Evolutionary conservation across 2,888 invertebrate species (phyloP), one percentile per base, ranked within the genome.

Genomic region (Oscheius sp.): DNA sequence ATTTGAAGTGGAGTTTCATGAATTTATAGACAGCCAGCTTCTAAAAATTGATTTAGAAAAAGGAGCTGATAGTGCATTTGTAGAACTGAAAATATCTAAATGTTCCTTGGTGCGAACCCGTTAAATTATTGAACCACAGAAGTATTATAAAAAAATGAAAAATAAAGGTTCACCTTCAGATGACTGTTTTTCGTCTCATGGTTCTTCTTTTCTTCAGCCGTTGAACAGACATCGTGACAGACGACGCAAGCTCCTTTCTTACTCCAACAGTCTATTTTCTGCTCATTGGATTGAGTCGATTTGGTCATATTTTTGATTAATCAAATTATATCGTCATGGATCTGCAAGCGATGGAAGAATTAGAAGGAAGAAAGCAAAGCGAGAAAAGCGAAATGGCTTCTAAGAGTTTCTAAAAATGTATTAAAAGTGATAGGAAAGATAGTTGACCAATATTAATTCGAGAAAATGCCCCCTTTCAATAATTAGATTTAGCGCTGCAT

Each of bases 11-110:
- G 5, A 32, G 50, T n/a, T 30, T 30, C n/a, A 51, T 17, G 30
- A 64, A 64, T 4, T 20, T 50, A 26, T 64, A 33, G 51, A 64
- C 51, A 1, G 32, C 32, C 9, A 51, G 20, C 24, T 64, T 64
- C 64, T 64, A 17, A 32, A 64, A 38, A 20, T 57, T 1, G 14
- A 44, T 20, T 12, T 62, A 4, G n/a, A 22, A n/a, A 5, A 9
- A 14, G 49, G 30, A 17, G 24, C 12, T 24, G 50, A 17, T 17
- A n/a, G n/a, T 28, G 9, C 51, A 17, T 51, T 56, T 33, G 28
- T 20, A 36, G 30, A 56, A 12, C n/a, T n/a, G n/a, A n/a, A n/a
- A n/a, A n/a, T n/a, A n/a, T n/a, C n/a, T n/a, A n/a, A n/a, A n/a
- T n/a, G n/a, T n/a, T n/a, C n/a, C n/a, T n/a, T n/a, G n/a, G n/a